Evolutionary conservation across 2,888 invertebrate genomes (phyloP).

Genomic region (Drosophila sordidula): DNA sequence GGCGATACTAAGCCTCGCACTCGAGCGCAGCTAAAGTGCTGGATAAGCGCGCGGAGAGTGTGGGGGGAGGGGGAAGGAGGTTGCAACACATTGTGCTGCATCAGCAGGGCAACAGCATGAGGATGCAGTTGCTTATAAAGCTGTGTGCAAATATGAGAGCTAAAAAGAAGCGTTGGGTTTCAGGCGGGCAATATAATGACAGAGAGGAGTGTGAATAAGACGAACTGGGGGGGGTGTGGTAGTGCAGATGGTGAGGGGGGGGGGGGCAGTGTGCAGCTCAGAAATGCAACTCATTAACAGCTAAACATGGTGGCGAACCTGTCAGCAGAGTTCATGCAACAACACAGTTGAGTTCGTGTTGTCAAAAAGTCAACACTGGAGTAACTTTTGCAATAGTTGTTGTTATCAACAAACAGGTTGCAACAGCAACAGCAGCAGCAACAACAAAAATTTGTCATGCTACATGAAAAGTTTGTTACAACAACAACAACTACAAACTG

Average conservation of each 20-base stretch:
- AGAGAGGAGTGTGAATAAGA: background rate
- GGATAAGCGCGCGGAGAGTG: background rate
- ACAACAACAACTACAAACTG: slow-evolving; percentile 35
- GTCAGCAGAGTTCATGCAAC: slow-evolving; percentile 10
- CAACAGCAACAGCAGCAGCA: slow-evolving; percentile 15
- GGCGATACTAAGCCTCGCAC: slow-evolving; percentile 66
- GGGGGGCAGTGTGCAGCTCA: background rate
- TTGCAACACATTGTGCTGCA: slow-evolving; percentile 56
- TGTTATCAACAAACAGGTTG: slow-evolving; percentile 37
- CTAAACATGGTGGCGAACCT: slow-evolving; percentile 34
- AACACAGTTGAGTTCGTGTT: slow-evolving; percentile 18
- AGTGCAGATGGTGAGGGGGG: background rate
- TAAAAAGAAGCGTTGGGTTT: slow-evolving; percentile 27
- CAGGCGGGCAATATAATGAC: slow-evolving; percentile 6
- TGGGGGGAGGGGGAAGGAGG: background rate
- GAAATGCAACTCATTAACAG: slow-evolving; percentile 56
- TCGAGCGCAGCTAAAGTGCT: slow-evolving; percentile 57
- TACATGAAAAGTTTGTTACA: slow-evolving; percentile 54
- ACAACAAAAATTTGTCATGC: slow-evolving; percentile 61
- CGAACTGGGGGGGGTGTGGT: too few relatives aligned
- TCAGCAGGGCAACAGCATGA: slow-evolving; percentile 49
- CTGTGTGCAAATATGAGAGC: slow-evolving; percentile 61
- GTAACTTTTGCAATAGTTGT: slow-evolving; percentile 51
- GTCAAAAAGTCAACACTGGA: slow-evolving; percentile 45
- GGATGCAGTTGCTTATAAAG: slow-evolving; percentile 47